A percentile compares a stretch with the other conserved stretches of the same genome.
These are phyloP conservation scores for Psix sp. DNA, from an alignment of 1,140 invertebrate genomes.

Conservation along the genomic window DNA sequence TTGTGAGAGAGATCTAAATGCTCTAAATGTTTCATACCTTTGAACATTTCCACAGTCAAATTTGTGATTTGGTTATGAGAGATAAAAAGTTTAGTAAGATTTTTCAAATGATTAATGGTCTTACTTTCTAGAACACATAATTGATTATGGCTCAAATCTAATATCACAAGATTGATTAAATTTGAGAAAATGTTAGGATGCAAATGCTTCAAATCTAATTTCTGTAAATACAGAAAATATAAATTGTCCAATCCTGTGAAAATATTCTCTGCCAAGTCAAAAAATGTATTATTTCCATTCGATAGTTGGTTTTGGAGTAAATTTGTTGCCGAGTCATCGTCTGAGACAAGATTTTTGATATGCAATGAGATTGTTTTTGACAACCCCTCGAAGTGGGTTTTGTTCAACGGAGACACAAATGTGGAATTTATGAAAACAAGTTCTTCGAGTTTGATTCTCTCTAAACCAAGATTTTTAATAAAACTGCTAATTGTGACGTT, in stretches of 20 bases:
- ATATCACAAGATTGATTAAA: background rate
- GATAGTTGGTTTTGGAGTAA: too few species aligned
- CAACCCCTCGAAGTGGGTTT: background rate
- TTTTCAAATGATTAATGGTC: background rate
- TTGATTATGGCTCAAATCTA: constrained; percentile 3
- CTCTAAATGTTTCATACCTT: background rate
- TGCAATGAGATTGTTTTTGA: too few species aligned
- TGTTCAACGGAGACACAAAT: background rate
- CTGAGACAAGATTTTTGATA: too few species aligned
- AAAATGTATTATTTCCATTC: background rate
- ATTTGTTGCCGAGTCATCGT: too few species aligned
- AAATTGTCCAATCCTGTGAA: background rate
- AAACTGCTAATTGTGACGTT: background rate
- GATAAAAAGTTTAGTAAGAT: background rate
- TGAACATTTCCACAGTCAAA: background rate
- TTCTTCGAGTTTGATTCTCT: background rate
- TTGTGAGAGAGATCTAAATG: background rate
- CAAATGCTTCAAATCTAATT: background rate
- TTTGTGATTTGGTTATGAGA: background rate
- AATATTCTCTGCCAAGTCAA: background rate
- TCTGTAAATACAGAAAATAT: background rate
- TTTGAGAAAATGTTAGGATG: background rate
- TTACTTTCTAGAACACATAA: background rate
- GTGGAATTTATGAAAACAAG: background rate
- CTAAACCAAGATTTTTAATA: background rate